Evolutionary conservation across 2,888 invertebrate genomes (phyloP).

Genomic region (Biston betularia): DNA sequence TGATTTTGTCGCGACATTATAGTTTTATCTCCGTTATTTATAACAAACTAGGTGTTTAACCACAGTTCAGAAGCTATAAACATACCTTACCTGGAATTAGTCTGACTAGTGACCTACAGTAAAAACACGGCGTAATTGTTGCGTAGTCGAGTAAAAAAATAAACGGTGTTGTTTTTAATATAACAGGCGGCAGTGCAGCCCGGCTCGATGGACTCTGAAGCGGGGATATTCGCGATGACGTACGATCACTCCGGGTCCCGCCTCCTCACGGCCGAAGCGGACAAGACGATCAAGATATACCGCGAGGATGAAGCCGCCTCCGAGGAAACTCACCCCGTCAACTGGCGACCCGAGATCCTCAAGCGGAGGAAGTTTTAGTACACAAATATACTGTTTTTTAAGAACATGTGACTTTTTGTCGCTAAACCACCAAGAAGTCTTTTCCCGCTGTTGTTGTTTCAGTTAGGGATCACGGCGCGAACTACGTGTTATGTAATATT

Average conservation of each 20-base stretch:
- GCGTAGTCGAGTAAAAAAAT: too few relatives aligned
- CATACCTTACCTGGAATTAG: too few relatives aligned
- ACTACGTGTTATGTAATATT: too few relatives aligned
- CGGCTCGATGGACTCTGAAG: slow-evolving; percentile 99
- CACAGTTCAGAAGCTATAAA: too few relatives aligned
- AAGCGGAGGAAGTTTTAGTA: slow-evolving; percentile 94
- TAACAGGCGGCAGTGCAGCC: slow-evolving; percentile 96
- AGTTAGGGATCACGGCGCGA: too few relatives aligned
- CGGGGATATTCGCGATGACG: slow-evolving; percentile 97
- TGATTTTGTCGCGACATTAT: too few relatives aligned
- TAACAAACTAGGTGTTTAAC: too few relatives aligned
- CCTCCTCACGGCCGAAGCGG: slow-evolving; percentile 98
- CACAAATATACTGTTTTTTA: not conserved
- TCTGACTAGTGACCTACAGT: too few relatives aligned
- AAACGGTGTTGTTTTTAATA: too few relatives aligned
- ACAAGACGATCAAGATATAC: slow-evolving; percentile 99
- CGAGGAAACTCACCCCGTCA: slow-evolving; percentile 98
- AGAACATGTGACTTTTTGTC: not conserved
- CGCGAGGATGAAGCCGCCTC: slow-evolving; percentile 98
- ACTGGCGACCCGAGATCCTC: slow-evolving; percentile 98
- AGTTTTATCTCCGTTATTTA: too few relatives aligned
- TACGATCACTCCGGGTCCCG: slow-evolving; percentile 98
- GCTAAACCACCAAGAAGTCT: not conserved
- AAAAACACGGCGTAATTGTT: too few relatives aligned
- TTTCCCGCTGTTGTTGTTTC: too few relatives aligned